Percentiles rank a stretch among this genome's conserved stretches.
Conservation (phyloP, 2,888 invertebrate species). For the Parelbella ahira region DNA sequence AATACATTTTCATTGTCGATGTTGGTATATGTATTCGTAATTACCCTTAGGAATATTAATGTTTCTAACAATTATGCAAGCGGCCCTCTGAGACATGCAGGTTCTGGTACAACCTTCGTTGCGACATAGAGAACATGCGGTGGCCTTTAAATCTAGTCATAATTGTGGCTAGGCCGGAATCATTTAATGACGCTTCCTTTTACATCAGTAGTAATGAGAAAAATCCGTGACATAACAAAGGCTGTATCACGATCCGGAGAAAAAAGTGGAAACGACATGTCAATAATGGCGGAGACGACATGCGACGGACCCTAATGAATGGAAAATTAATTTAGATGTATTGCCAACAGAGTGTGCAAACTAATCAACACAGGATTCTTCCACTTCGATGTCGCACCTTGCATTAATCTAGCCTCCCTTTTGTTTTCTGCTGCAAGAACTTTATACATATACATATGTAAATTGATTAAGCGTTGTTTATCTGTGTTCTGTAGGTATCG, state of each 20-base stretch:
- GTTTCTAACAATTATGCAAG: slow-evolving; percentile 16
- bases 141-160: slow-evolving; percentile 9
- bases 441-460: slow-evolving; percentile 16
- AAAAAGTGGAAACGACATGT: slow-evolving; percentile 8
- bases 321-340: slow-evolving; percentile 42
- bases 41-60: slow-evolving; percentile 2
- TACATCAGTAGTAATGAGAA: slow-evolving; percentile 9
- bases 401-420: slow-evolving; percentile 14
- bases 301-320: slow-evolving; percentile 36
- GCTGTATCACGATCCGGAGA: too few relatives aligned
- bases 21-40: not conserved
- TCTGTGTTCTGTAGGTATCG: too few relatives aligned
- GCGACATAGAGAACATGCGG: slow-evolving; percentile 12
- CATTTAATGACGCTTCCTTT: slow-evolving; percentile 17
- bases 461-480: slow-evolving; percentile 2
- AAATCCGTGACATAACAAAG: not conserved
- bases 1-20: slow-evolving; percentile 4
- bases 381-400: slow-evolving; percentile 6
- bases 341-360: slow-evolving; percentile 35
- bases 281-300: slow-evolving; percentile 10
- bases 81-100: slow-evolving; percentile 5
- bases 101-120: slow-evolving; percentile 18
- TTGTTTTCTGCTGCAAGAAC: slow-evolving; percentile 2
- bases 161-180: slow-evolving; percentile 7
- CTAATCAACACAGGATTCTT: slow-evolving; percentile 21